phyloP scores from a whole-genome alignment of 1,140 invertebrate species.

The Drosophila kanapiae region DNA sequence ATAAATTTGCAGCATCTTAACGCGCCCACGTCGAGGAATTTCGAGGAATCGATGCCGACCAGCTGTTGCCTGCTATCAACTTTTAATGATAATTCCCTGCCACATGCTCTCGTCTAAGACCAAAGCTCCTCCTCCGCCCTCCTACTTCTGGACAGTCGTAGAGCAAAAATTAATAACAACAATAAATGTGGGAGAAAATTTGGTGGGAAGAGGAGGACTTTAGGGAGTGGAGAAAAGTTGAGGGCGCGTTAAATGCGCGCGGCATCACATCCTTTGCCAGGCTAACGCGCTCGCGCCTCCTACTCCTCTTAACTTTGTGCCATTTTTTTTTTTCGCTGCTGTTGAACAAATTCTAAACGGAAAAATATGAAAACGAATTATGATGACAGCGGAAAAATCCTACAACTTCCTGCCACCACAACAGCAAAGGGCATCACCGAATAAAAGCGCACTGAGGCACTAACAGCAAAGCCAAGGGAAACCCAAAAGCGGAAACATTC shows the following conservation, averaged over 20 bases:
- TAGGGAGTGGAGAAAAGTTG: constrained; percentile 26
- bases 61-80: constrained; percentile 71
- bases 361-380: constrained; percentile 83
- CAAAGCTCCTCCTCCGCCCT: constrained; percentile 1
- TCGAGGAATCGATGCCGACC: constrained; percentile 65
- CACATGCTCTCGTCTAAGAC: constrained; percentile 36
- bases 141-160: constrained; percentile 53
- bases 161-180: constrained; percentile 59
- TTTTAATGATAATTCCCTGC: constrained; percentile 80
- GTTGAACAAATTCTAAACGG: constrained; percentile 82
- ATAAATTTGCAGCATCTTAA: constrained; percentile 63
- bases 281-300: constrained; percentile 47
- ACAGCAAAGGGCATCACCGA: constrained; percentile 40
- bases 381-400: constrained; percentile 84
- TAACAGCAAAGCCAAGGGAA: constrained; percentile 28
- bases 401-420: constrained; percentile 76
- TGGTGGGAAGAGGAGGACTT: not conserved
- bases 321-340: constrained; percentile 41
- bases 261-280: constrained; percentile 75
- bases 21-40: constrained; percentile 3
- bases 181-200: constrained; percentile 26
- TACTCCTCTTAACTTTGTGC: constrained; percentile 34
- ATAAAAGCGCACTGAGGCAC: constrained; percentile 9
- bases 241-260: constrained; percentile 63
- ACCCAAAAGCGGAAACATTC: constrained; percentile 65